phyloP scores from a whole-genome alignment of 2,797 vertebrate genomes.

The Myotis myotis region DNA sequence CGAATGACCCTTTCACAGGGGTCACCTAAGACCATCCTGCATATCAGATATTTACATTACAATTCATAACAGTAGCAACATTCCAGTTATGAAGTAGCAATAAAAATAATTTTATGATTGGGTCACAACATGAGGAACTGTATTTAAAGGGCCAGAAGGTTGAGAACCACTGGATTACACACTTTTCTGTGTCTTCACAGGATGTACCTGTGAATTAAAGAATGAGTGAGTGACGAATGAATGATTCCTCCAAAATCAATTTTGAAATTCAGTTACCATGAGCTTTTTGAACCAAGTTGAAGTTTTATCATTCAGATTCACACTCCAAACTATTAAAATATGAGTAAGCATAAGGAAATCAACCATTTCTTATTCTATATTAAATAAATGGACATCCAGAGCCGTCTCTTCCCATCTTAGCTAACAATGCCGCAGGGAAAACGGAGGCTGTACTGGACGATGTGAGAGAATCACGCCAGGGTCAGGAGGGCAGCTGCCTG shows the following conservation, averaged over 20 bases:
- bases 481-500: conserved; percentile 82
- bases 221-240: background rate
- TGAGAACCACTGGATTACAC: too few relatives aligned
- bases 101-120: too few relatives aligned
- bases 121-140: too few relatives aligned
- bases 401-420: conserved; percentile 7
- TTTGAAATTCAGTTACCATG: background rate
- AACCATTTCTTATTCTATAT: background rate
- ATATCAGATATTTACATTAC: too few relatives aligned
- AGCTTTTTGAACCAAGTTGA: background rate
- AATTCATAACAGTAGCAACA: too few relatives aligned
- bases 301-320: background rate
- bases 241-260: background rate
- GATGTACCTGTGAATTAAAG: background rate
- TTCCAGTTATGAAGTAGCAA: too few relatives aligned
- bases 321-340: background rate
- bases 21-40: too few relatives aligned
- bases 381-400: conserved; percentile 62
- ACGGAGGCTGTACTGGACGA: conserved; percentile 61
- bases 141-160: too few relatives aligned
- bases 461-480: conserved; percentile 68
- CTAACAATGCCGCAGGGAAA: conserved; percentile 64
- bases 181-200: background rate
- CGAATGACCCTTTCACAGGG: too few relatives aligned
- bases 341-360: background rate